Evolutionary conservation across 2,797 vertebrate species (phyloP), one percentile per base, ranked within the genome.

Genomic region (Sebastes minor): DNA sequence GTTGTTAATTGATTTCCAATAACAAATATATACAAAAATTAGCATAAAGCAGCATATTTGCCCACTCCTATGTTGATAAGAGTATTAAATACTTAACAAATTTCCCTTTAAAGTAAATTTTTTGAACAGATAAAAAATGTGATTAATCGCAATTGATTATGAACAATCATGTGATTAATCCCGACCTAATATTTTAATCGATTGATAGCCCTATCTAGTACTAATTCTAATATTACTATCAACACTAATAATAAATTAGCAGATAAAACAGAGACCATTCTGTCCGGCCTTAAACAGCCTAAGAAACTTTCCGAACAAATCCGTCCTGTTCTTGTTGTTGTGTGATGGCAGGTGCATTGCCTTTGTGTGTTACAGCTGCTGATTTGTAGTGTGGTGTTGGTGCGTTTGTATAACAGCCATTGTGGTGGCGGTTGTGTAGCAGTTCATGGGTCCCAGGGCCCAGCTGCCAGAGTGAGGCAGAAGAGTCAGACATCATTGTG

Each of bases 401-500:
- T 91, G 84, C 86, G 84, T 90, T 87, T 91, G 89, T 89, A 91
- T 90, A 87, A 82, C 82, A 80, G 89, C 84, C 82, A 88, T 78
- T 84, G 82, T 65, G 63, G 84, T 74, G 78, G 76, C 18, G 59
- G 88, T 90, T 85, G 90, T 89, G 91, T 80, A 79, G 86, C 83
- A 23, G 91, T 92, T 87, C 82, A 72, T 55, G 85, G 88, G 91
- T 87, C 92, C 91, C 89, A 89, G 90, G 90, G 92, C 92, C 93
- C 94, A 94, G 93, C 93, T 93, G 93, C 89, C 94, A 90, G 90
- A 90, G 93, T 85, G 88, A 89, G 93, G 93, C 92, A 90, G 93
- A 93, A 93, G 93, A 95, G 94, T 93, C 93, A 92, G 91, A 93
- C 94, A 93, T 96, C 95, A 95, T 95, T 95, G 94, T 95, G 92